Percentiles rank a stretch among this genome's conserved stretches.
Conservation (phyloP, 2,888 invertebrate genomes). For the Clistopyga incitator region DNA sequence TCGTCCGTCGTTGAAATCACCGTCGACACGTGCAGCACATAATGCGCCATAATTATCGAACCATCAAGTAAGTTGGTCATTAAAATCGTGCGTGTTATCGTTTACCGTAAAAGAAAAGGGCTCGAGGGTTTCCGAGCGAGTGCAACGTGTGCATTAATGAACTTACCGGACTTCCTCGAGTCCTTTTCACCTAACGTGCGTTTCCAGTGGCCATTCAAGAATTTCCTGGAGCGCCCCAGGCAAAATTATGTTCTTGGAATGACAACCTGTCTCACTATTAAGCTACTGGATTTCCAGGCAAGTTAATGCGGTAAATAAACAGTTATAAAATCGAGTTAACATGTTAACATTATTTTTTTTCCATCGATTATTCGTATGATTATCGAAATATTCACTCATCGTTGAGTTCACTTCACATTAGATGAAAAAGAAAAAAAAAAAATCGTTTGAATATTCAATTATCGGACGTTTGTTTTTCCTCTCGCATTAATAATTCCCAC, state of each 20-base stretch:
- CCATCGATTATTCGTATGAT: background rate
- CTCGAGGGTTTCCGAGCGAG: conserved; percentile 25
- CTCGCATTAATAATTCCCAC: background rate
- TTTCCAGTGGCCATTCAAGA: conserved; percentile 58
- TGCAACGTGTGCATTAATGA: conserved; percentile 43
- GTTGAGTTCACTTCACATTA: background rate
- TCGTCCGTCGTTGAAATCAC: conserved; percentile 27
- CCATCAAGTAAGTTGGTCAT: conserved; percentile 20
- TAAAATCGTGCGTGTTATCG: conserved; percentile 58
- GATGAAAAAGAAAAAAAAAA: background rate
- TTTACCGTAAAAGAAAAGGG: conserved; percentile 61
- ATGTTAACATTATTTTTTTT: background rate
- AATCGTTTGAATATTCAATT: background rate
- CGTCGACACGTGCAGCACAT: conserved; percentile 29
- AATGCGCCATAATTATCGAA: conserved; percentile 25
- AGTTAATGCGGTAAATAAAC: background rate
- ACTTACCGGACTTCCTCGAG: conserved; percentile 63
- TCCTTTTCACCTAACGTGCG: conserved; percentile 49
- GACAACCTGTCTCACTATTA: conserved; percentile 11
- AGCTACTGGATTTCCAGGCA: background rate
- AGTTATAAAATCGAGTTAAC: background rate
- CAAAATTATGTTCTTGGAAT: conserved; percentile 37
- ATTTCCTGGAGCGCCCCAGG: conserved; percentile 57
- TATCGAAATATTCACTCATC: conserved; percentile 10
- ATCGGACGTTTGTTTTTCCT: conserved; percentile 10